phyloP scores from a whole-genome alignment of 2,797 vertebrate species.

The Natrix natrix region DNA sequence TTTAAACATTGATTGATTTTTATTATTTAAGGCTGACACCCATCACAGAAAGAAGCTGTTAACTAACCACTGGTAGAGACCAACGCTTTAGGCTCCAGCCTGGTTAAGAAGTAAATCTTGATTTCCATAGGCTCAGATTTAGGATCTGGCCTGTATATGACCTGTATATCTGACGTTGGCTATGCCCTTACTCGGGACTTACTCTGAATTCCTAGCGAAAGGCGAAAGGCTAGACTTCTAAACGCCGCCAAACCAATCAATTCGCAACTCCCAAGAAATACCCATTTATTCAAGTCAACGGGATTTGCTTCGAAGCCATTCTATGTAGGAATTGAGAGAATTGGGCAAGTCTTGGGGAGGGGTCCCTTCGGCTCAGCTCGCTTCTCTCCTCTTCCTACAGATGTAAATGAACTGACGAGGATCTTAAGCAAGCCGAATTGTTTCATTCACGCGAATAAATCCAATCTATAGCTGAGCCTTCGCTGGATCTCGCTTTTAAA shows the following conservation, averaged over 20 bases:
- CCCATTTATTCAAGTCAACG: neutral
- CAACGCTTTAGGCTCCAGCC: neutral
- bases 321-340: neutral
- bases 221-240: neutral
- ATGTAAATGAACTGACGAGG: no score
- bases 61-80: no score
- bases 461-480: neutral
- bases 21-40: neutral
- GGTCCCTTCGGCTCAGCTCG: neutral
- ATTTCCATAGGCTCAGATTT: neutral
- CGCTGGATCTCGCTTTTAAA: conserved; percentile 52
- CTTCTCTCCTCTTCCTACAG: neutral
- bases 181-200: neutral
- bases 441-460: neutral
- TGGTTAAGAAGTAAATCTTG: neutral
- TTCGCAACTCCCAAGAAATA: neutral
- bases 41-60: neutral
- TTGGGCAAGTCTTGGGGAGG: neutral
- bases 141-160: neutral
- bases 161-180: neutral
- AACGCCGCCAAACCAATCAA: no score
- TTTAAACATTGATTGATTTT: neutral
- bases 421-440: neutral
- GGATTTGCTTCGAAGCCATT: neutral
- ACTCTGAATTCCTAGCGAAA: neutral